These are phyloP conservation scores for Gambusia yucatana DNA, from an alignment of 2,797 vertebrate species.

Conservation along the genomic window DNA sequence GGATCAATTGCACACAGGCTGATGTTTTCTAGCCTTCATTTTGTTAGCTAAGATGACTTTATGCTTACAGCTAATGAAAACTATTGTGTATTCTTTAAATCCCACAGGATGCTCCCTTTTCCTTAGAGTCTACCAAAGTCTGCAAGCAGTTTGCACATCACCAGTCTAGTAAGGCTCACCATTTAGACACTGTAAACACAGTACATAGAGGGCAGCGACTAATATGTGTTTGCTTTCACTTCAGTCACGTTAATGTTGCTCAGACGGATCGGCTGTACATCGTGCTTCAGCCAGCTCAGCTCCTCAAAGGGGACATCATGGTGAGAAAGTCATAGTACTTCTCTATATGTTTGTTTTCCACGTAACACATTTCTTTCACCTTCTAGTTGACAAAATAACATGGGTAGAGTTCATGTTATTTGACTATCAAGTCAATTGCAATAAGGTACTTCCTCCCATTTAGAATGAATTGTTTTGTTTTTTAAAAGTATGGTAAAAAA, in stretches of 20 bases:
- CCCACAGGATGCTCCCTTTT: conserved; percentile 85
- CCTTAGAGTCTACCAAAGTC: conserved; percentile 90
- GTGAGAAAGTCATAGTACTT: conserved; percentile 74
- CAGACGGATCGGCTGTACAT: conserved; percentile 84
- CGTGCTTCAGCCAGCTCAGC: conserved; percentile 89
- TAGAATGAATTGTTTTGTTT: background rate
- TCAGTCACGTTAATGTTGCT: conserved; percentile 79
- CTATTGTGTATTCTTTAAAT: background rate
- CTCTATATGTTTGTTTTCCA: background rate
- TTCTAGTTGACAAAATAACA: background rate
- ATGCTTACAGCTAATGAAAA: background rate
- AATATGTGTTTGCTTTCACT: conserved; percentile 34
- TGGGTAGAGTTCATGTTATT: background rate
- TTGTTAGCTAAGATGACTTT: background rate
- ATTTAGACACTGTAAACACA: background rate
- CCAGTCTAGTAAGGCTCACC: conserved; percentile 88
- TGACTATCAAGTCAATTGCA: background rate
- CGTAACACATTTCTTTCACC: background rate
- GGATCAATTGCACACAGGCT: background rate
- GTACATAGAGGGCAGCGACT: background rate
- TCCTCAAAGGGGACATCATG: conserved; percentile 92
- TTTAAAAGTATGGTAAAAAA: background rate
- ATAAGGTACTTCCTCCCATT: background rate
- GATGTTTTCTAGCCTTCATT: background rate
- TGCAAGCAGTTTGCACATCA: conserved; percentile 89